Evolutionary conservation across 2,797 vertebrate genomes (phyloP).

Genomic region (Chiloscyllium punctatum): DNA sequence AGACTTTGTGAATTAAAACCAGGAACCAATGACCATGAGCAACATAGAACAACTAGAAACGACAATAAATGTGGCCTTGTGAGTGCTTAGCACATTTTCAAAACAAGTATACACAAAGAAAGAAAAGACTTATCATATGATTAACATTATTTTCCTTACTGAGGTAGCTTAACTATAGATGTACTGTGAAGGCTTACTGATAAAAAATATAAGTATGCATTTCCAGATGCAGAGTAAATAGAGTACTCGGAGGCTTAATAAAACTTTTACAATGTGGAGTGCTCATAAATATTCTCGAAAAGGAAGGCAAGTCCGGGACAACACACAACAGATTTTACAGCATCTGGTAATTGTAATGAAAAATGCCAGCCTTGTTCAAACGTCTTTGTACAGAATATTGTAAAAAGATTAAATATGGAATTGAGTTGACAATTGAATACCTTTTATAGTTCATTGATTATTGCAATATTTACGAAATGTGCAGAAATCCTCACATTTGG

Average conservation of each 20-base stretch:
- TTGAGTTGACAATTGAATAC: no score
- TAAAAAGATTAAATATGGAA: background rate
- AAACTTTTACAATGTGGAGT: background rate
- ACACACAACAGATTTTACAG: background rate
- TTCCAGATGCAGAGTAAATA: constrained; percentile 4
- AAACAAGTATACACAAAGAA: background rate
- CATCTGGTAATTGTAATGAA: background rate
- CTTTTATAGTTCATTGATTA: background rate
- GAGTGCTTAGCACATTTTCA: background rate
- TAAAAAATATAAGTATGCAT: background rate
- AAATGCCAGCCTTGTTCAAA: background rate
- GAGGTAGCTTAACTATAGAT: background rate
- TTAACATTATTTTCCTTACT: background rate
- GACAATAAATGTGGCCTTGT: background rate
- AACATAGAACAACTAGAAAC: background rate
- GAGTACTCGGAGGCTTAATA: constrained; percentile 20
- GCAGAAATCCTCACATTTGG: background rate
- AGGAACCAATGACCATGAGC: background rate
- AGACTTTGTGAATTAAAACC: background rate
- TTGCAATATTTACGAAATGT: background rate
- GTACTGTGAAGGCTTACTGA: background rate
- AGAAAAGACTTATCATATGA: background rate
- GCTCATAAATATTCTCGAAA: constrained; percentile 20
- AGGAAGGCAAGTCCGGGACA: background rate
- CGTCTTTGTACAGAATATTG: constrained; percentile 13